Percentiles rank a stretch among this genome's conserved stretches.
phyloP scores from a whole-genome alignment of 2,888 invertebrate species.

The Entomobrya proxima region DNA sequence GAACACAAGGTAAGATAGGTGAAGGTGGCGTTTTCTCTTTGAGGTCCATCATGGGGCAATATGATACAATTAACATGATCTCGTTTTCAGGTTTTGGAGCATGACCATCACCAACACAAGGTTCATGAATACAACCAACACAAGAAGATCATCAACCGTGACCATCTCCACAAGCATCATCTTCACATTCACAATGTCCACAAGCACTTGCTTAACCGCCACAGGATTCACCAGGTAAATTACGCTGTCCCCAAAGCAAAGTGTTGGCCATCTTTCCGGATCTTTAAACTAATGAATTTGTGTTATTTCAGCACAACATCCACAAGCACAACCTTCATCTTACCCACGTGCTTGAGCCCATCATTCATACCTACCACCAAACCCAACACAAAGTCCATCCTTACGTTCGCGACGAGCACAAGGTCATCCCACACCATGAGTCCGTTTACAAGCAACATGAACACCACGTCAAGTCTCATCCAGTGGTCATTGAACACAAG shows the following conservation, averaged over 20 bases:
- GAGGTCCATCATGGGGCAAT: neutral
- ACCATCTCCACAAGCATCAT: conserved; percentile 72
- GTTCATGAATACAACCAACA: conserved; percentile 68
- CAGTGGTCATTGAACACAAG: conserved; percentile 68
- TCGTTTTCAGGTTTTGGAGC: conserved; percentile 50
- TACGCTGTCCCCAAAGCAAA: neutral
- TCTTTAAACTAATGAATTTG: neutral
- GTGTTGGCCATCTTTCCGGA: neutral
- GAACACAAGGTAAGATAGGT: conserved; percentile 57
- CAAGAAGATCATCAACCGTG: conserved; percentile 70
- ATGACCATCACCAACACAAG: conserved; percentile 69
- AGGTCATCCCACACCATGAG: conserved; percentile 70
- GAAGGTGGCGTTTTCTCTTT: neutral
- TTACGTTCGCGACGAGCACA: conserved; percentile 64
- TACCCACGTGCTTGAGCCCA: conserved; percentile 69
- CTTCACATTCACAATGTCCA: conserved; percentile 70
- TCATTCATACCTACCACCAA: conserved; percentile 70
- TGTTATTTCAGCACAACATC: conserved; percentile 64
- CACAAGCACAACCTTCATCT: conserved; percentile 72
- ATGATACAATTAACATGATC: neutral
- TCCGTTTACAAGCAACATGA: conserved; percentile 62
- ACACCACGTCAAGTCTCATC: conserved; percentile 59
- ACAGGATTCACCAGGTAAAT: conserved; percentile 69
- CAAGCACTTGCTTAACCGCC: conserved; percentile 66
- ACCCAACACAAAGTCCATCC: conserved; percentile 70